Base-by-base conservation (phyloP, 2,113 vertebrate genomes). In the Oreochromis aureus region DNA sequence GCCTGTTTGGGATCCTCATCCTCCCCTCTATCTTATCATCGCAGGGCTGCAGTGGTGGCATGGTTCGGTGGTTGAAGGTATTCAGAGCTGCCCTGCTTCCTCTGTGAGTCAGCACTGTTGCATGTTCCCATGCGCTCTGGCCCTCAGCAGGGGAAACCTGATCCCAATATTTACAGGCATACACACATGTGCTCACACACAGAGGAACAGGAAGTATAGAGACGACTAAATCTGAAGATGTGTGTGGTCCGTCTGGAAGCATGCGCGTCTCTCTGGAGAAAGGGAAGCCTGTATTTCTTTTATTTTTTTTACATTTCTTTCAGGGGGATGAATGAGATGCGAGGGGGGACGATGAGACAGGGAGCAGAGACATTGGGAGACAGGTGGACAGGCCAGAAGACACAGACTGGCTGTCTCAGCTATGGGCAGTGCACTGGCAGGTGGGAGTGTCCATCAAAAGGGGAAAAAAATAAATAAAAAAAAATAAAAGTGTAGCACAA, bases 181-280 rank as follows among this genome's bases (percentile, higher is more conserved):
- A 92, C 93, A 87, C 94, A 90, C 87, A 89, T 89, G 87, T 71
- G 89, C 85, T 48, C 82, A 32, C 83, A 92, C 85, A 91, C 71
- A 76, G 59, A 86, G 78, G 84, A 90, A 90, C 88, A 91, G 93
- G 92, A 93, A 94, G 92, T 93, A 90, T 86, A 91, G 90, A 82
- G 82, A 95, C 92, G 87, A 89, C 92, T 87, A 93, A 89, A 92
- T 93, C 90, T 88, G 91, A 87, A 88, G 58, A 93, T 91, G 94
- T 96, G 96, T 96, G 95, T 95, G 96, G 96, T 96, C 95, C 51
- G 87, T 91, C 92, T 93, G 93, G 69, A 84, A 88, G 92, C 22
- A 81, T 83, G 90, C 59, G 48, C 16, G 86, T 76, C 89, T 88
- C 94, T 93, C 85, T 73, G 78, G 91, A 88, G 94, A 80, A 87